Evolutionary conservation across 2,113 vertebrate species (phyloP), one percentile per base, ranked within the genome.

Genomic region (Tupaia tana): DNA sequence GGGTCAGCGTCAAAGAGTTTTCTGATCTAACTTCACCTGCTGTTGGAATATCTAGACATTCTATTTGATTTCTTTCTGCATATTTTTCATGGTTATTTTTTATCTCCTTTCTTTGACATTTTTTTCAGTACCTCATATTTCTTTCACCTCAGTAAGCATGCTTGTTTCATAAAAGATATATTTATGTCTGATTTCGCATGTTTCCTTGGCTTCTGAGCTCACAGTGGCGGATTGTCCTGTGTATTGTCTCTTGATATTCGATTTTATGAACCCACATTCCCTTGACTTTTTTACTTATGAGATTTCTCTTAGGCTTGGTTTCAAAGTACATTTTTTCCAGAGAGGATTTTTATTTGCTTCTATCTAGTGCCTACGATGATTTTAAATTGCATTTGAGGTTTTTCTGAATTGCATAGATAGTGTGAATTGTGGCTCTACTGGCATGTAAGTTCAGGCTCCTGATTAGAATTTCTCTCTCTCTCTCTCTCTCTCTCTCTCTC

Each of bases 61-160:
- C 8, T 64, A 66, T 66, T 22, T 67, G 24, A 11, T 22, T 89
- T 19, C 3, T 86, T 82, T 91, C n/a, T 75, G 20, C 9, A 58
- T 67, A 64, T 78, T 96, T 96, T 95, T 67, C 10, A 27, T 43
- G 34, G 2, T 86, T 63, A 29, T 64, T 91, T 94, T 77, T 92
- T 82, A 61, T 89, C 16, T 59, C 7, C 79, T 90, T 63, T 74
- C 67, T 90, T 81, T 73, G 63, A 69, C 6, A 9, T 34, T 31
- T 34, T 34, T 59, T 74, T 59, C 34, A 63, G 31, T 83, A 91
- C 79, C 20, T 81, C 14, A 24, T 89, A 27, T 79, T 79, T 86
- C 7, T 87, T 89, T 91, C n/a, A 83, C 71, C 70, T 66, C 90
- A 61, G 59, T 75, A 52, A n/a, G 52, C 11, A n/a, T 31, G 29